Evolutionary conservation across 1,140 invertebrate genomes (phyloP).

Genomic region (Batillaria attramentaria): DNA sequence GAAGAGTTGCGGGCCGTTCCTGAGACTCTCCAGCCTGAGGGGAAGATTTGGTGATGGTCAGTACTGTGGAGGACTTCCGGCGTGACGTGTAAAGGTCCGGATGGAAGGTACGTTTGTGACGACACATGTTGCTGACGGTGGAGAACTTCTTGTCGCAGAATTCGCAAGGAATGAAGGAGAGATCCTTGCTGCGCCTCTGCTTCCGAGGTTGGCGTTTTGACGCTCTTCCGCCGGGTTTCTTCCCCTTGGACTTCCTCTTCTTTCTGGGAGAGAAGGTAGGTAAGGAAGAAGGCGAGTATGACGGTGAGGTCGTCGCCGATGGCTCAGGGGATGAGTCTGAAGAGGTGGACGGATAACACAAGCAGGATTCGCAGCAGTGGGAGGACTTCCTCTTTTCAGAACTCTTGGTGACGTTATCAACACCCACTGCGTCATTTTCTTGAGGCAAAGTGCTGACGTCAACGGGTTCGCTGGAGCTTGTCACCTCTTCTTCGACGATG

Average conservation of each 20-base stretch:
- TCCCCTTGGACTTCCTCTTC: not conserved
- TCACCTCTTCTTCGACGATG: constrained; percentile 29
- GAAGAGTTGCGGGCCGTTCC: too few species aligned
- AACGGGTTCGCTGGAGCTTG: too few species aligned
- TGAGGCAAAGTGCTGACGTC: too few species aligned
- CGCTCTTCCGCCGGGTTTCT: not conserved
- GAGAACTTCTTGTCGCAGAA: constrained; percentile 1
- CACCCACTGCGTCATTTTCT: too few species aligned
- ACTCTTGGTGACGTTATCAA: too few species aligned
- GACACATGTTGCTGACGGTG: not conserved
- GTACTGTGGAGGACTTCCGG: too few species aligned
- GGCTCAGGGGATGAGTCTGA: not conserved
- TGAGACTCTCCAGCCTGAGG: too few species aligned
- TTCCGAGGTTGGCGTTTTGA: not conserved
- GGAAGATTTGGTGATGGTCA: too few species aligned
- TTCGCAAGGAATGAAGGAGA: not conserved
- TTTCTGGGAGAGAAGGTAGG: too few species aligned
- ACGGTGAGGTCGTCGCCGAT: not conserved
- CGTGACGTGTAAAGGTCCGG: not conserved
- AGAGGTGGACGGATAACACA: not conserved
- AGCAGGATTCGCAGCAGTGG: not conserved
- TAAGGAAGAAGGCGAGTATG: too few species aligned
- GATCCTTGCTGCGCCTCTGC: not conserved
- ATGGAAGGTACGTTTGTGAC: constrained; percentile 26
- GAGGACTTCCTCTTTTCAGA: not conserved